Conservation (phyloP, 1,140 invertebrate genomes). For the Ceratitis capitata region DNA sequence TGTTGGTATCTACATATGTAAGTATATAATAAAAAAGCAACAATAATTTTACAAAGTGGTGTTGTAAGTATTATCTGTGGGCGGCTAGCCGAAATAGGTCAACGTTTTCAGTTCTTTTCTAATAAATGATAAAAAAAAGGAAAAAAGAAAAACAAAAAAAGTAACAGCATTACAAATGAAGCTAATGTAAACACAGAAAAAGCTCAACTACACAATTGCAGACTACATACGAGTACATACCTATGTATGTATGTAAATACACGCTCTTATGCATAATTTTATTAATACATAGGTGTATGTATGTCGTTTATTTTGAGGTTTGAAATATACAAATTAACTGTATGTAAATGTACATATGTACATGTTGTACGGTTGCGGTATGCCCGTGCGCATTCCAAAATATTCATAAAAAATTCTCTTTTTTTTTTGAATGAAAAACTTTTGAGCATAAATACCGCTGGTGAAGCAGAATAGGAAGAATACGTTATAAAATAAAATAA, state of each 20-base stretch:
- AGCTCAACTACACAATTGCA: not conserved
- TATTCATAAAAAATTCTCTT: too few relatives aligned
- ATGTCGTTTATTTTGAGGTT: too few relatives aligned
- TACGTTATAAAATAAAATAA: too few relatives aligned
- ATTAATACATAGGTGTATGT: too few relatives aligned
- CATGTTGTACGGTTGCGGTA: not conserved
- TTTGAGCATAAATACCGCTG: not conserved
- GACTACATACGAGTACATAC: not conserved
- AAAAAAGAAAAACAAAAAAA: too few relatives aligned
- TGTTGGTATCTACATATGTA: not conserved
- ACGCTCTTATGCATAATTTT: too few relatives aligned
- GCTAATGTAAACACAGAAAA: not conserved
- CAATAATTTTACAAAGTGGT: not conserved
- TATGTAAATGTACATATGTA: too few relatives aligned
- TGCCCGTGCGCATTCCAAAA: not conserved
- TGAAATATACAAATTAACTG: too few relatives aligned
- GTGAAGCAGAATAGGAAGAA: too few relatives aligned
- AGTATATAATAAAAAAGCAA: not conserved
- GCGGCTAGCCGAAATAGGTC: slow-evolving; percentile 30
- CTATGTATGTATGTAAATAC: not conserved
- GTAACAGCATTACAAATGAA: slow-evolving; percentile 7
- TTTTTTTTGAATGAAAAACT: not conserved
- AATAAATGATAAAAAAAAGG: too few relatives aligned
- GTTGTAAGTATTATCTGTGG: slow-evolving; percentile 6
- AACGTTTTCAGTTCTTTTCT: slow-evolving; percentile 13